Percentiles rank a stretch among this genome's conserved stretches.
phyloP scores from a whole-genome alignment of 2,113 vertebrate species.

The Tinamus guttatus region DNA sequence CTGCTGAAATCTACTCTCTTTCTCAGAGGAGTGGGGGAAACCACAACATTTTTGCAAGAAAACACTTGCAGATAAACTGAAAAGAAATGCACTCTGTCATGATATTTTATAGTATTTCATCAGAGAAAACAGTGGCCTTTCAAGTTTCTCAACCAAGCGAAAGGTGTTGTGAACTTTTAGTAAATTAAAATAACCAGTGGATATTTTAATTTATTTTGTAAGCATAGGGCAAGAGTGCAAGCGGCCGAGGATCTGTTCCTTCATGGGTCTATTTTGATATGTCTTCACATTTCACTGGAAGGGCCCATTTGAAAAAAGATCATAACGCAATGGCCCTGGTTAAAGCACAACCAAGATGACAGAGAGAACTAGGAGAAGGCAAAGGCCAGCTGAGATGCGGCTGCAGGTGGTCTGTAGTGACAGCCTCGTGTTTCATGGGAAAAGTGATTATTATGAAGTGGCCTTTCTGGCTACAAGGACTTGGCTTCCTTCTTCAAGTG shows the following conservation, averaged over 20 bases:
- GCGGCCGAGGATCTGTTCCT: not conserved
- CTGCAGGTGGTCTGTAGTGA: not conserved
- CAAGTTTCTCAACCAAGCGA: constrained; percentile 1
- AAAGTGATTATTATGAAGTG: constrained; percentile 7
- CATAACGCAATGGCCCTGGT: not conserved
- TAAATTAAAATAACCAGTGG: constrained; percentile 60
- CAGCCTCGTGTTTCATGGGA: not conserved
- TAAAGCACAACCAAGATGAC: not conserved
- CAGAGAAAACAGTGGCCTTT: constrained; percentile 24
- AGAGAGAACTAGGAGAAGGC: not conserved
- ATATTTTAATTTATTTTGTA: not conserved
- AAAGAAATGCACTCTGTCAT: constrained; percentile 40
- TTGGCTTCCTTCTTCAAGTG: not conserved
- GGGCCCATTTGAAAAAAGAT: not conserved
- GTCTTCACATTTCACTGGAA: not conserved
- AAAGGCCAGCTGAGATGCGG: not conserved
- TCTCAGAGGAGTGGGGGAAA: not conserved
- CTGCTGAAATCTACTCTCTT: not conserved
- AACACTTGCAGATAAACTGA: constrained; percentile 14
- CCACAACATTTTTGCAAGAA: not conserved
- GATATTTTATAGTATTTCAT: constrained; percentile 34
- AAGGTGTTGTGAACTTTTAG: constrained; percentile 20
- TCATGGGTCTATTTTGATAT: not conserved
- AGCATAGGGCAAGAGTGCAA: not conserved
- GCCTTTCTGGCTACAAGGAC: not conserved